Conservation (phyloP, 2,113 vertebrate species). For the Cryptotis parvus region DNA sequence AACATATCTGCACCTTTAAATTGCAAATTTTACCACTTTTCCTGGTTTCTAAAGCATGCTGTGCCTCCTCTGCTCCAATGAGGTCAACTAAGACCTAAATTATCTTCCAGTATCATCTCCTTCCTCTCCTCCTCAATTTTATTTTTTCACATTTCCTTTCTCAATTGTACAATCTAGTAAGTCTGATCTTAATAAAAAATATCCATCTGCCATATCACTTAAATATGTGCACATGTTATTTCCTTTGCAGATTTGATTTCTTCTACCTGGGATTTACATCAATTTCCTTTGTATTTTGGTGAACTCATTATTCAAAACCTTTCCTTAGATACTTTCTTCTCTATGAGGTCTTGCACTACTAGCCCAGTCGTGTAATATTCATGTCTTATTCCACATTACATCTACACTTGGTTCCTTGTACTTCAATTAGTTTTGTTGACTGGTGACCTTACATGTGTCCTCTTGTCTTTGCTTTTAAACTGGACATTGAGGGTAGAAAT, state of each 20-base stretch:
- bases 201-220: not conserved
- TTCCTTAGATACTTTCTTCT: not conserved
- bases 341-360: not conserved
- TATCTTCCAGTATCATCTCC: not conserved
- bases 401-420: not conserved
- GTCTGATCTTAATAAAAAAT: not conserved
- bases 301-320: slow-evolving; percentile 18
- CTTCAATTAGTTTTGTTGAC: not conserved
- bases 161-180: not conserved
- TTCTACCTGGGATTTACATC: not conserved
- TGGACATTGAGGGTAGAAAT: not conserved
- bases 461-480: slow-evolving; percentile 2
- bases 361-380: not conserved
- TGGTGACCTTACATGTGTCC: not conserved
- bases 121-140: too few relatives aligned
- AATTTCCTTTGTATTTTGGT: not conserved
- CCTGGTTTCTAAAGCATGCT: too few relatives aligned
- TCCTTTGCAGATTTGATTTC: not conserved
- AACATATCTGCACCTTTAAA: not conserved
- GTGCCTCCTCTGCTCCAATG: not conserved
- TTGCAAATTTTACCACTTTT: not conserved
- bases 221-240: not conserved
- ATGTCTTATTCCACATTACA: not conserved
- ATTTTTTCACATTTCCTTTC: not conserved
- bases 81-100: not conserved